These are phyloP conservation scores for Cydia amplana DNA, from an alignment of 1,140 invertebrate species.

Conservation along the genomic window DNA sequence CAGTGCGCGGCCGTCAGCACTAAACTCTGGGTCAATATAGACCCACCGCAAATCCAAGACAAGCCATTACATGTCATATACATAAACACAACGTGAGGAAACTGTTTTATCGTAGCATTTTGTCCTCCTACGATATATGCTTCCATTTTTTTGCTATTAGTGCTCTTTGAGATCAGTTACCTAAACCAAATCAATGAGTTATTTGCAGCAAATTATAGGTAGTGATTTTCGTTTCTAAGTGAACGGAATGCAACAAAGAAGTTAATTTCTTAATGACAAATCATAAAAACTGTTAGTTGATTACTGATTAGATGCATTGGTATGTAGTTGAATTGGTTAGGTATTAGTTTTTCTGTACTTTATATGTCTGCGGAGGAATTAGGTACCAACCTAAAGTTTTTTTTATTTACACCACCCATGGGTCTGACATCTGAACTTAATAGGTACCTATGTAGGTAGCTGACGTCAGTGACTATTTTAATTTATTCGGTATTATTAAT, in stretches of 20 bases:
- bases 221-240: neutral
- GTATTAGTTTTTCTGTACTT: too few species aligned
- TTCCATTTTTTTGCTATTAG: constrained; percentile 34
- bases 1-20: constrained; percentile 43
- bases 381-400: too few species aligned
- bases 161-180: neutral
- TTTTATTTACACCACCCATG: too few species aligned
- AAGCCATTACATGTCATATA: constrained; percentile 33
- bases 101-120: constrained; percentile 39
- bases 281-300: neutral
- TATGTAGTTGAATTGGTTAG: neutral
- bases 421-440: too few species aligned
- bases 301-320: neutral
- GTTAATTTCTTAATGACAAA: neutral
- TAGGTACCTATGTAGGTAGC: too few species aligned
- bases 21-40: constrained; percentile 41
- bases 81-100: constrained; percentile 51
- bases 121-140: constrained; percentile 45
- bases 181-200: neutral
- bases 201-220: neutral
- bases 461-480: too few species aligned
- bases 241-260: neutral
- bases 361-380: too few species aligned
- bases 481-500: too few species aligned
- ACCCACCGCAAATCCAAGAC: constrained; percentile 39